Percentiles rank a stretch among this genome's conserved stretches.
These are phyloP conservation scores for Acrossocheilus wenchowensis DNA, from an alignment of 2,797 vertebrate species.

Conservation along the genomic window DNA sequence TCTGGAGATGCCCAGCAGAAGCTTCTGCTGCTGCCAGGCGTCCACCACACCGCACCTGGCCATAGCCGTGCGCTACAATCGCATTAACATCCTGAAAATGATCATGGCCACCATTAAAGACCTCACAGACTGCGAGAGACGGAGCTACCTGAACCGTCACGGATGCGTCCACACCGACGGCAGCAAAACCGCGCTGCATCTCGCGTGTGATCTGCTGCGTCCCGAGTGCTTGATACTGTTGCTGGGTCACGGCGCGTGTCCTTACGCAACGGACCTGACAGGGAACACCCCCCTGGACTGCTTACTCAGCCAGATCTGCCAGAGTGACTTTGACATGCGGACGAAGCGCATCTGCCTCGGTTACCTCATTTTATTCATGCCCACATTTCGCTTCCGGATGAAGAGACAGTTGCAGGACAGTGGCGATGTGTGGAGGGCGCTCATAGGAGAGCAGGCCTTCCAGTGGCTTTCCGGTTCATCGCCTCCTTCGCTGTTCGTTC, in stretches of 20 bases:
- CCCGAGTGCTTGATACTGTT: constrained; percentile 87
- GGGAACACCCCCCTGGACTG: constrained; percentile 82
- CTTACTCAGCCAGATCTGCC: constrained; percentile 80
- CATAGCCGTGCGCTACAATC: constrained; percentile 90
- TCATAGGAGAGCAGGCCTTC: constrained; percentile 84
- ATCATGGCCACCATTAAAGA: constrained; percentile 80
- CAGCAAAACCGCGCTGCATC: constrained; percentile 84
- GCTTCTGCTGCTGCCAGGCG: constrained; percentile 85
- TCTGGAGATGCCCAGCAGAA: constrained; percentile 80
- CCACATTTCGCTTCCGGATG: constrained; percentile 67
- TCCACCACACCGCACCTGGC: constrained; percentile 82
- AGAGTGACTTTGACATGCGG: constrained; percentile 59
- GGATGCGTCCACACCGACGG: constrained; percentile 85
- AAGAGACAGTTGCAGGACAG: constrained; percentile 77
- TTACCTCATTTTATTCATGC: constrained; percentile 86
- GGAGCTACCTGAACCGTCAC: constrained; percentile 78
- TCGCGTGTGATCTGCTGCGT: constrained; percentile 86
- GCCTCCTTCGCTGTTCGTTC: constrained; percentile 84
- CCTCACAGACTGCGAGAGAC: constrained; percentile 64
- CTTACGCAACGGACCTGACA: constrained; percentile 71
- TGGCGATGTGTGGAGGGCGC: constrained; percentile 78
- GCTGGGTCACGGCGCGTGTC: constrained; percentile 84
- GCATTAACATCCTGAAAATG: constrained; percentile 80
- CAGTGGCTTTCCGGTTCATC: constrained; percentile 83
- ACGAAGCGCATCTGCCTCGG: constrained; percentile 82